These are phyloP conservation scores for Hyla sarda DNA, from an alignment of 2,113 vertebrate species.

Conservation along the genomic window DNA sequence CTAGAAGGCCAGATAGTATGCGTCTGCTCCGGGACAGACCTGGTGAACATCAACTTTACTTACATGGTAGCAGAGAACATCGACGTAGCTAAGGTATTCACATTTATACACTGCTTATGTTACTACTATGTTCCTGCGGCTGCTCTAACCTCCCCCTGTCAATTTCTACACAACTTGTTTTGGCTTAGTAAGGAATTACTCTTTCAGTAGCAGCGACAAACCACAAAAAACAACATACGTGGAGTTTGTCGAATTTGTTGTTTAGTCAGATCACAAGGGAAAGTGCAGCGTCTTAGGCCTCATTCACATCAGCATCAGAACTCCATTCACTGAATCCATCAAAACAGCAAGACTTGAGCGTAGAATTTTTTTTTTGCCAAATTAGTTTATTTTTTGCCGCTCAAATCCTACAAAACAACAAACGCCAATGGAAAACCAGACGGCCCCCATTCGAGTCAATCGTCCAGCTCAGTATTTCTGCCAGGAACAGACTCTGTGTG, in stretches of 20 bases:
- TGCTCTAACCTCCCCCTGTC: background rate
- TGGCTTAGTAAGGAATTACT: background rate
- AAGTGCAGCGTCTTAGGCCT: slow-evolving; percentile 9
- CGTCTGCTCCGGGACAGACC: slow-evolving; percentile 93
- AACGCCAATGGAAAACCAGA: too few relatives aligned
- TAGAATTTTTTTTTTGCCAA: too few relatives aligned
- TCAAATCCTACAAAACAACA: too few relatives aligned
- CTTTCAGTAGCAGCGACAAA: background rate
- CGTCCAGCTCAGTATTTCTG: too few relatives aligned
- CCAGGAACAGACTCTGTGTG: too few relatives aligned
- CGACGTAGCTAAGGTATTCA: slow-evolving; percentile 88
- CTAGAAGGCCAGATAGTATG: slow-evolving; percentile 93
- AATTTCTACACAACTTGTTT: background rate
- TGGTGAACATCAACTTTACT: slow-evolving; percentile 97
- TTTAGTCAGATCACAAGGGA: background rate
- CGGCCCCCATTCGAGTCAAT: too few relatives aligned
- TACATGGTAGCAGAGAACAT: slow-evolving; percentile 93
- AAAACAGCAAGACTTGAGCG: too few relatives aligned
- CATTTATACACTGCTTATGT: slow-evolving; percentile 46
- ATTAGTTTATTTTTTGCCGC: too few relatives aligned
- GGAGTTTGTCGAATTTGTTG: background rate
- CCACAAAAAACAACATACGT: slow-evolving; percentile 36
- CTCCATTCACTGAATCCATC: too few relatives aligned
- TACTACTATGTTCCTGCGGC: slow-evolving; percentile 32
- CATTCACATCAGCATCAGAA: too few relatives aligned